Evolutionary conservation across 2,113 vertebrate species (phyloP), one percentile per base, ranked within the genome.

Genomic region (Solea senegalensis): DNA sequence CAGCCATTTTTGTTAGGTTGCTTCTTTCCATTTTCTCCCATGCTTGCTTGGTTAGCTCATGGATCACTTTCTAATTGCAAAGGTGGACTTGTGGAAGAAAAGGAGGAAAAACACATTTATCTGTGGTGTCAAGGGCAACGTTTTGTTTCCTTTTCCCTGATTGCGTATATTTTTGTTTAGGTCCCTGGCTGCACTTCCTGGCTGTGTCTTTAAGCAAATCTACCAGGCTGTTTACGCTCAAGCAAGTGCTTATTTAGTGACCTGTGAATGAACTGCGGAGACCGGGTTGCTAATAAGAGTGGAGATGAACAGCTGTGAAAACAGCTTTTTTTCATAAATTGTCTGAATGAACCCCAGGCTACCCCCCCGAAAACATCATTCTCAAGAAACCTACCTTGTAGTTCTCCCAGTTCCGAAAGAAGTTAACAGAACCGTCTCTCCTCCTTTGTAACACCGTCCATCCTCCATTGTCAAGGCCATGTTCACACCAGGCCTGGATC

Each of bases 391-490:
- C 86, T 93, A 96, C 98, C 94, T 99, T 99, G 72, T 99, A 99
- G 74, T 95, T 99, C 63, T 99, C 98, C 97, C 97, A 99, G 41
- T 99, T 99, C 65, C 97, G 95, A 89, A 99, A 99, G 86, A 99
- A 99, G 90, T 99, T 99, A 59, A 97, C 95, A 3, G 98, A 95
- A 74, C 98, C 98, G 9, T 99, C 98, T 87, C 75, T 95, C 82
- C 98, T 96, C 69, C 95, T 95, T 88, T 99, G 98, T 86, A 99
- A 95, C 15, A 98, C 97, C 0, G 98, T 97, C 98, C 98, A 99
- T 48, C 98, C 98, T 61, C 97, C 98, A 0, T 97, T 97, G 73
- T 99, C 97, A 83, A 99, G 80, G 84, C 94, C 93, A 63, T 99
- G 96, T 73, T 99, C 98, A 65, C 98, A 99, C 98, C 98, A 99